A percentile compares a stretch with the other conserved stretches of the same genome.
These are phyloP conservation scores for Paramormyrops kingsleyae DNA, from an alignment of 2,113 vertebrate genomes.

Conservation along the genomic window DNA sequence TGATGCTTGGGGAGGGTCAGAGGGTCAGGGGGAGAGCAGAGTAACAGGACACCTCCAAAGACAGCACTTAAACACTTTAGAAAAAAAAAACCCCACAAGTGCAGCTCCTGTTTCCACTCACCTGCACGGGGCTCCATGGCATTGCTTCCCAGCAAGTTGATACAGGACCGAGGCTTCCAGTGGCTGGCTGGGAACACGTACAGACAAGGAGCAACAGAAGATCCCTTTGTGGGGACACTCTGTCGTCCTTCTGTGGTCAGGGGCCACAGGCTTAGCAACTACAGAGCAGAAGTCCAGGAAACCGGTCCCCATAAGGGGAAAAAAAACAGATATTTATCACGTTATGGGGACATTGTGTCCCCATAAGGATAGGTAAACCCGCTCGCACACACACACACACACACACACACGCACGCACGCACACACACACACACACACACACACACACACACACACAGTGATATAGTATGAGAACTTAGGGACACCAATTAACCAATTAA, in stretches of 20 bases:
- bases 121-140: conserved; percentile 36
- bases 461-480: background rate
- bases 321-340: no score
- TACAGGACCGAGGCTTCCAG: conserved; percentile 35
- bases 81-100: conserved; percentile 36
- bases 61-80: conserved; percentile 55
- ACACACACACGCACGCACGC: background rate
- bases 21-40: conserved; percentile 36
- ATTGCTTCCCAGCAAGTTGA: conserved; percentile 40
- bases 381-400: background rate
- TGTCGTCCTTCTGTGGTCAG: background rate
- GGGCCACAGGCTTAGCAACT: background rate
- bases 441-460: background rate
- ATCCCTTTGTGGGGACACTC: background rate
- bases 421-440: background rate
- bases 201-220: background rate
- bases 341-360: no score
- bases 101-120: conserved; percentile 51
- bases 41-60: conserved; percentile 55
- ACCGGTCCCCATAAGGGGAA: no score
- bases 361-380: no score
- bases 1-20: conserved; percentile 35
- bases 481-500: background rate
- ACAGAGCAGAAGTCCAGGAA: background rate
- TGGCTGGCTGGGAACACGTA: background rate